Conservation (phyloP, 35 echinoderm and acorn worm species). For the Ophioderma brevispina region DNA sequence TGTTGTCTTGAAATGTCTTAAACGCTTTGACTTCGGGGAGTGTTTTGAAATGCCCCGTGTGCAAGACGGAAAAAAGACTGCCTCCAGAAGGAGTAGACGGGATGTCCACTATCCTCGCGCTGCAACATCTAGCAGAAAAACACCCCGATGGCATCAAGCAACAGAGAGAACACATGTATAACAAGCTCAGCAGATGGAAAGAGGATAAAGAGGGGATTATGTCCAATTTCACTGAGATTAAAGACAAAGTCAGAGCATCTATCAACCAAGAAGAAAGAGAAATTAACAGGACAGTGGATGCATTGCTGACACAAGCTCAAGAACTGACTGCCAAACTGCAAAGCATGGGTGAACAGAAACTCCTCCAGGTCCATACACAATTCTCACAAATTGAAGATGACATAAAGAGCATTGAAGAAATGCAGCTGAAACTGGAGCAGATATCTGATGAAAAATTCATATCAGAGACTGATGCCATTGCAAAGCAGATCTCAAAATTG, state of each 20-base stretch:
- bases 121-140: background rate
- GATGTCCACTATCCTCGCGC: background rate
- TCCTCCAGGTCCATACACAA: background rate
- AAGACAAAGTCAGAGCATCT: background rate
- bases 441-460: background rate
- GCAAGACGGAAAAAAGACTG: background rate
- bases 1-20: too few species aligned
- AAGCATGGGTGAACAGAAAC: background rate
- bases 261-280: background rate
- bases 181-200: background rate
- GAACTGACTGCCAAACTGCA: background rate
- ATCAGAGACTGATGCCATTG: background rate
- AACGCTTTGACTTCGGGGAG: too few species aligned
- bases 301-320: background rate
- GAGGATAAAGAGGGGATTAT: background rate
- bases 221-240: background rate
- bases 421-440: background rate
- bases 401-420: background rate
- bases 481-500: background rate
- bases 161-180: background rate
- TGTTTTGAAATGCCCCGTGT: background rate
- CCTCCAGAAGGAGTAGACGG: background rate
- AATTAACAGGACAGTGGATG: background rate
- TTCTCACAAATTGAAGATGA: background rate
- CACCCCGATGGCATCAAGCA: background rate